These are phyloP conservation scores for Novumbra hubbsi DNA, from an alignment of 2,797 vertebrate species.

Conservation along the genomic window DNA sequence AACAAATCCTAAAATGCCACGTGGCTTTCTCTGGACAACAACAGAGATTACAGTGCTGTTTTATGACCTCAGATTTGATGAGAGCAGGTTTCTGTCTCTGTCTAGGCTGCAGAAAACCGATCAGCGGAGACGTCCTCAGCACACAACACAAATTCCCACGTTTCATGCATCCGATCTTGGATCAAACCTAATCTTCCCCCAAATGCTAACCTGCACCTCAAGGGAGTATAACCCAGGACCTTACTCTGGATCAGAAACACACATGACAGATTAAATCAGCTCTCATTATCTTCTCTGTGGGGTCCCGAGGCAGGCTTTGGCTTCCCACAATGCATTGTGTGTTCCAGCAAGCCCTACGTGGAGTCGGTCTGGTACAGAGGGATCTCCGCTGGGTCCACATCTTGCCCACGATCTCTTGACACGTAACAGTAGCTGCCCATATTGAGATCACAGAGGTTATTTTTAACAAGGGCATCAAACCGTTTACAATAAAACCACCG, in stretches of 20 bases:
- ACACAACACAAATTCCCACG: not conserved
- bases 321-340: too few species aligned
- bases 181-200: constrained; percentile 57
- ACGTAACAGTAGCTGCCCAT: too few species aligned
- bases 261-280: constrained; percentile 2
- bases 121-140: constrained; percentile 37
- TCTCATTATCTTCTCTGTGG: constrained; percentile 12
- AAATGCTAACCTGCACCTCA: constrained; percentile 26
- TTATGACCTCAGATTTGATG: constrained; percentile 20
- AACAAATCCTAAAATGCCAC: not conserved
- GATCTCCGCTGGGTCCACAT: too few species aligned
- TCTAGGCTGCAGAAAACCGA: constrained; percentile 44
- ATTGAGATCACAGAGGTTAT: too few species aligned
- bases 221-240: not conserved
- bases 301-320: too few species aligned
- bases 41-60: not conserved
- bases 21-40: not conserved
- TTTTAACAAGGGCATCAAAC: too few species aligned
- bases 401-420: too few species aligned
- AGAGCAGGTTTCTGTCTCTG: constrained; percentile 44
- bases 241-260: not conserved
- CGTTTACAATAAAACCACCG: too few species aligned
- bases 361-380: too few species aligned
- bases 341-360: too few species aligned
- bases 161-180: constrained; percentile 44